These are phyloP conservation scores for Malthinus seriepunctatus DNA, from an alignment of 2,888 invertebrate genomes.

Conservation along the genomic window DNA sequence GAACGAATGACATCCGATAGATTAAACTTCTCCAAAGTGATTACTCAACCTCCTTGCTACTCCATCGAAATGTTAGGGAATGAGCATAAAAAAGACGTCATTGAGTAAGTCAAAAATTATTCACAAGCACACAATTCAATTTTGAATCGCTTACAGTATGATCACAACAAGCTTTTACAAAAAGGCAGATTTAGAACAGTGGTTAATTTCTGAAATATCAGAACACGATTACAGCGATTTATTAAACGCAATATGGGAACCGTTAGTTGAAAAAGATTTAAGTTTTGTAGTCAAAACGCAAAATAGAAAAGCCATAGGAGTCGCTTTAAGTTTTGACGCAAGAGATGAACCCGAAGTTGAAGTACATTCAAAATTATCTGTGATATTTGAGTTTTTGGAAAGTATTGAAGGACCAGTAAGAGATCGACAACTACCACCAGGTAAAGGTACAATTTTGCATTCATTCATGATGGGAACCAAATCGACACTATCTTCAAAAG, in stretches of 20 bases:
- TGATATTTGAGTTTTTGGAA: slow-evolving; percentile 81
- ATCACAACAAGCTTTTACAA: slow-evolving; percentile 83
- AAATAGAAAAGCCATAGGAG: slow-evolving; percentile 65
- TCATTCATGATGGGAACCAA: slow-evolving; percentile 89
- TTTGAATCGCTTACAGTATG: slow-evolving; percentile 62
- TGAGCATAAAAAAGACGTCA: slow-evolving; percentile 68
- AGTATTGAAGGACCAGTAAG: slow-evolving; percentile 74
- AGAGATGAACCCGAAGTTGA: slow-evolving; percentile 77
- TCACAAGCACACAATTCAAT: background rate
- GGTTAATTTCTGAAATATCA: slow-evolving; percentile 71
- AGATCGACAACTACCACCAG: slow-evolving; percentile 64
- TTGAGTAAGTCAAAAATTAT: slow-evolving; percentile 63
- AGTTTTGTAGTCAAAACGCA: slow-evolving; percentile 69
- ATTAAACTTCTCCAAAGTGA: slow-evolving; percentile 37
- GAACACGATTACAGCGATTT: slow-evolving; percentile 71
- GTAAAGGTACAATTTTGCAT: slow-evolving; percentile 73
- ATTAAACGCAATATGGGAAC: slow-evolving; percentile 70
- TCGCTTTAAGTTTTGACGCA: slow-evolving; percentile 80
- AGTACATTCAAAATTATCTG: slow-evolving; percentile 67
- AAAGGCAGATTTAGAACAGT: slow-evolving; percentile 84
- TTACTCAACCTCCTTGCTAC: slow-evolving; percentile 50
- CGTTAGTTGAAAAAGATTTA: slow-evolving; percentile 69
- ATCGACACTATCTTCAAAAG: slow-evolving; percentile 64
- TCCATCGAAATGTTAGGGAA: slow-evolving; percentile 60
- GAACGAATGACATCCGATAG: slow-evolving; percentile 57